Percentiles rank a stretch among this genome's conserved stretches.
Evolutionary conservation across 2,888 invertebrate species (phyloP).

Genomic region (Tenthredo distinguenda): DNA sequence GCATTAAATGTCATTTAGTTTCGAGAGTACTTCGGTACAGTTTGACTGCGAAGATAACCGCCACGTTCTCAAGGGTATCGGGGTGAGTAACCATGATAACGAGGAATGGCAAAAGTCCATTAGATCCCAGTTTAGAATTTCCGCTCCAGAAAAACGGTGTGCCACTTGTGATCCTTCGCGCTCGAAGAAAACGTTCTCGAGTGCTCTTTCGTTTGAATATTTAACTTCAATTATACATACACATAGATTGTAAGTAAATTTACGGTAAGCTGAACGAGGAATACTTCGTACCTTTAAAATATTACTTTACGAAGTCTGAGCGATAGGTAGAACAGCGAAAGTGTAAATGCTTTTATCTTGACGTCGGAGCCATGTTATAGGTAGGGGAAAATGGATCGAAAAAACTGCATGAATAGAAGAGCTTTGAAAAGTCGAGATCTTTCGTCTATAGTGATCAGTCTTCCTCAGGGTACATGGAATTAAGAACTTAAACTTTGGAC

Average conservation of each 20-base stretch:
- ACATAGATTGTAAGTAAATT: background rate
- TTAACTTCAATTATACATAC: background rate
- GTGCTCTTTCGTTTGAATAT: background rate
- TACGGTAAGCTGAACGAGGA: background rate
- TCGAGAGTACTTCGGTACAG: background rate
- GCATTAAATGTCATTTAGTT: background rate
- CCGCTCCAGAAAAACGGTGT: background rate
- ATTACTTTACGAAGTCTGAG: conserved; percentile 27
- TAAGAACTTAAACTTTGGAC: conserved; percentile 19
- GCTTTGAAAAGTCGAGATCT: background rate
- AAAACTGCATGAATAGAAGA: background rate
- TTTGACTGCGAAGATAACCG: background rate
- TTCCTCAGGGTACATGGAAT: background rate
- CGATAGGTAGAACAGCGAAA: background rate
- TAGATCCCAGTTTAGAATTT: conserved; percentile 22
- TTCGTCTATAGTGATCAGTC: background rate
- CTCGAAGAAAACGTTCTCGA: background rate
- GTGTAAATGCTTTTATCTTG: background rate
- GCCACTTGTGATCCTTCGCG: background rate
- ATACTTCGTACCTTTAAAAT: conserved; percentile 18
- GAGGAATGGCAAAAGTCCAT: conserved; percentile 27
- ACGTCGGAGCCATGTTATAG: background rate
- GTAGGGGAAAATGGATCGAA: background rate
- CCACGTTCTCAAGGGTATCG: background rate
- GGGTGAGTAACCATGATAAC: conserved; percentile 27